Conservation (phyloP, 1,140 invertebrate species). For the Polypedilum vanderplanki region DNA sequence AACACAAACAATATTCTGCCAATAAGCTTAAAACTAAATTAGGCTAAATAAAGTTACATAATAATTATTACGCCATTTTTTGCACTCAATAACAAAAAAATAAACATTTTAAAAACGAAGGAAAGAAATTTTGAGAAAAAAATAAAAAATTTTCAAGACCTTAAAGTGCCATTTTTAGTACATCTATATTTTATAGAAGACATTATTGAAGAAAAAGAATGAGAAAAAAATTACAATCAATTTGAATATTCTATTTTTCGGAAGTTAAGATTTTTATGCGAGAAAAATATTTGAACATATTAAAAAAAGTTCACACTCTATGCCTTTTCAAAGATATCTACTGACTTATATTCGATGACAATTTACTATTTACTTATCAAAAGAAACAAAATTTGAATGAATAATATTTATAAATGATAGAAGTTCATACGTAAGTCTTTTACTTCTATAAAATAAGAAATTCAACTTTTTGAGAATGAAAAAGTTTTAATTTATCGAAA, state of each 20-base stretch:
- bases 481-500: too few relatives aligned
- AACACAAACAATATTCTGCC: background rate
- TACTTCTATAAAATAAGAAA: too few relatives aligned
- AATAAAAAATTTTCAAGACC: background rate
- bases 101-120: background rate
- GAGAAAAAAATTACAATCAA: background rate
- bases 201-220: background rate
- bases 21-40: background rate
- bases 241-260: constrained; percentile 15
- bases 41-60: background rate
- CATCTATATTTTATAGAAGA: constrained; percentile 11
- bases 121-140: background rate
- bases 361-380: too few relatives aligned
- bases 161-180: constrained; percentile 19
- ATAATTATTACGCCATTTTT: background rate
- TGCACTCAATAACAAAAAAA: constrained; percentile 5
- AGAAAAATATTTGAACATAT: background rate
- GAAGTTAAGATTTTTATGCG: background rate
- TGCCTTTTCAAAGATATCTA: background rate
- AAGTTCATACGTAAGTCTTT: too few relatives aligned
- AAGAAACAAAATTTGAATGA: too few relatives aligned
- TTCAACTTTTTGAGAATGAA: too few relatives aligned
- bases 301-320: background rate
- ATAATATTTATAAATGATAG: too few relatives aligned
- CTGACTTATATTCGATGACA: too few relatives aligned